These are phyloP conservation scores for Taphrorychus bicolor DNA, from an alignment of 2,888 invertebrate species.

Conservation along the genomic window DNA sequence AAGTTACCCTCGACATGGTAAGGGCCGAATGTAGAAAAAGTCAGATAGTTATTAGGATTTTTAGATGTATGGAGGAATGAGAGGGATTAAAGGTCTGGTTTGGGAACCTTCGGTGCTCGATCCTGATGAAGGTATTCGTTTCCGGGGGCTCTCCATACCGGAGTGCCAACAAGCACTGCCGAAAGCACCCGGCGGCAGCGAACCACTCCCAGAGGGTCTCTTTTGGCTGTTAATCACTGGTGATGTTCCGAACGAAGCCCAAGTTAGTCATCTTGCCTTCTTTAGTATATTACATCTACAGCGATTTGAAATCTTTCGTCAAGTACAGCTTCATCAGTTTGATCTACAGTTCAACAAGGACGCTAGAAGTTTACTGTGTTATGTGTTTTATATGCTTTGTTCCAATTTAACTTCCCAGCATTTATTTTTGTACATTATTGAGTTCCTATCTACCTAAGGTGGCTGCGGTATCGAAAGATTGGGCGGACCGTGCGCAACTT, in stretches of 20 bases:
- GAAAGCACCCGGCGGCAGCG: constrained; percentile 78
- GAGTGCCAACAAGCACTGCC: constrained; percentile 90
- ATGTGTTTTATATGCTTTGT: not conserved
- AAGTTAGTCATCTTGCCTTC: too few relatives aligned
- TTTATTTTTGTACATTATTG: too few relatives aligned
- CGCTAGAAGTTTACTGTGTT: not conserved
- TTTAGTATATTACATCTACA: constrained; percentile 8
- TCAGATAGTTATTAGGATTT: constrained; percentile 14
- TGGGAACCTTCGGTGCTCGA: constrained; percentile 96
- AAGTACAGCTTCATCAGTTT: too few relatives aligned
- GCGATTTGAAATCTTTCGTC: too few relatives aligned
- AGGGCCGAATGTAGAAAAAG: too few relatives aligned
- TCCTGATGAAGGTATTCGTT: constrained; percentile 94
- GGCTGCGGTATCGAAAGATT: constrained; percentile 77
- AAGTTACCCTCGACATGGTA: constrained; percentile 98
- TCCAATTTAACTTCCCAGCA: not conserved
- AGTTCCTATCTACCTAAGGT: too few relatives aligned
- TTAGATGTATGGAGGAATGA: constrained; percentile 93
- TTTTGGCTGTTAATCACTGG: constrained; percentile 93
- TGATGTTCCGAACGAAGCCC: constrained; percentile 82
- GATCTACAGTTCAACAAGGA: too few relatives aligned
- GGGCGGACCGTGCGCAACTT: constrained; percentile 85
- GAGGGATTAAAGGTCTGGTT: constrained; percentile 93
- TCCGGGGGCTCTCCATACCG: constrained; percentile 92
- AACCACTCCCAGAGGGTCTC: constrained; percentile 91